Evolutionary conservation across 2,888 invertebrate genomes (phyloP), one percentile per base, ranked within the genome.

Genomic region (Callimorpha dominula): DNA sequence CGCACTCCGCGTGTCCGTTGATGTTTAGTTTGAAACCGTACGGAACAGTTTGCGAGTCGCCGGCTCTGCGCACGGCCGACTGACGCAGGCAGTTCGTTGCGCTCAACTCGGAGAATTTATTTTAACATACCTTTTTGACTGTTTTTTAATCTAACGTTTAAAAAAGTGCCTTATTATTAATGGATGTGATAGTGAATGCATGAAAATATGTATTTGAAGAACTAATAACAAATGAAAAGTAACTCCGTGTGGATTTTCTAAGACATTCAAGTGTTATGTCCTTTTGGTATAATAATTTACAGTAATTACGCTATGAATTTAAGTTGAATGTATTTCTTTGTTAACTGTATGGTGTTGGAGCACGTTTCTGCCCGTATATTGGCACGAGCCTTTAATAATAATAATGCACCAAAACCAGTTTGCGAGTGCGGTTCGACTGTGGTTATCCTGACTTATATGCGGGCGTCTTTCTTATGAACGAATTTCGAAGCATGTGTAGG

Each of bases 361-460:
- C 92, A 93, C 91, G 92, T 92, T 93, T 92, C 88, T 89, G 87
- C 86, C 89, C 86, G 91, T 92, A 87, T 90, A 94, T 94, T 93
- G 94, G 95, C 95, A 95, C 94, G 95, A 95, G 94, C 91, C 93
- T 91, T 92, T 93, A 95, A 94, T 95, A 95, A 95, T 95, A 95
- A 95, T 95, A 95, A 94, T 94, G 94, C 93, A 94, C 93, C 88
- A 81, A 92, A 95, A 95, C 95, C 95, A 89, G 95, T 95, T 95
- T 95, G 92, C 93, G 90, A 91, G 93, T 94, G 93, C 87, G 92
- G 93, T 93, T 91, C 87, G 93, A 89, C 88, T 92, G 93, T 90
- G 92, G 93, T 94, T 92, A 93, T 94, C 93, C 94, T 91, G 94
- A 88, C 90, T 90, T 90, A 91, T 87, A 93, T 94, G 92, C 94